These are phyloP conservation scores for Caenorhabditis sp. DNA, from an alignment of 2,888 invertebrate species.

Conservation along the genomic window DNA sequence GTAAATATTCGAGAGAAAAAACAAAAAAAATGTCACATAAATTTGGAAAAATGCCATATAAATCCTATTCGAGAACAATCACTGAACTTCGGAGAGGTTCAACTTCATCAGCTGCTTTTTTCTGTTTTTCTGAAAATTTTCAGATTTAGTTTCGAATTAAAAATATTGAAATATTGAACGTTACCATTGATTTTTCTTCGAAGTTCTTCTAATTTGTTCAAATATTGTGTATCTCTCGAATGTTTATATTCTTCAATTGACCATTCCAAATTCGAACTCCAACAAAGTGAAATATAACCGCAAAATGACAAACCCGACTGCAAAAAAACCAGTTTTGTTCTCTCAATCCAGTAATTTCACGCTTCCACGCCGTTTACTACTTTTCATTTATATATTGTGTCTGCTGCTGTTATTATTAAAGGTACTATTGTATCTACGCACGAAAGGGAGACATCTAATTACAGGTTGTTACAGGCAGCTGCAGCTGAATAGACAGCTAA, in stretches of 20 bases:
- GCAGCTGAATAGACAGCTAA: neutral
- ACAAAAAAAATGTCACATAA: neutral
- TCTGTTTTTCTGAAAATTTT: slow-evolving; percentile 52
- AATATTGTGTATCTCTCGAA: slow-evolving; percentile 55
- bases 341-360: slow-evolving; percentile 5
- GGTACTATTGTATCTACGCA: neutral
- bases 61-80: slow-evolving; percentile 50
- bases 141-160: neutral
- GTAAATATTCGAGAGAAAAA: slow-evolving; percentile 46
- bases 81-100: slow-evolving; percentile 56
- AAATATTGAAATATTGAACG: neutral
- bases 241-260: slow-evolving; percentile 59
- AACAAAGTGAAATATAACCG: slow-evolving; percentile 55
- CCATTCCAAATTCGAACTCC: slow-evolving; percentile 63
- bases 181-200: slow-evolving; percentile 56
- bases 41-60: neutral
- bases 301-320: slow-evolving; percentile 58
- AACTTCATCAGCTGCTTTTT: slow-evolving; percentile 55
- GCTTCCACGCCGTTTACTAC: slow-evolving; percentile 6
- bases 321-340: slow-evolving; percentile 13
- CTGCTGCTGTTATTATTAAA: neutral
- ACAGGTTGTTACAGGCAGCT: too few species aligned
- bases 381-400: neutral
- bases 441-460: neutral
- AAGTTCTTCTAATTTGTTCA: slow-evolving; percentile 55